Conservation (phyloP, 2,797 vertebrate genomes). For the Oreonectes daqikongensis region DNA sequence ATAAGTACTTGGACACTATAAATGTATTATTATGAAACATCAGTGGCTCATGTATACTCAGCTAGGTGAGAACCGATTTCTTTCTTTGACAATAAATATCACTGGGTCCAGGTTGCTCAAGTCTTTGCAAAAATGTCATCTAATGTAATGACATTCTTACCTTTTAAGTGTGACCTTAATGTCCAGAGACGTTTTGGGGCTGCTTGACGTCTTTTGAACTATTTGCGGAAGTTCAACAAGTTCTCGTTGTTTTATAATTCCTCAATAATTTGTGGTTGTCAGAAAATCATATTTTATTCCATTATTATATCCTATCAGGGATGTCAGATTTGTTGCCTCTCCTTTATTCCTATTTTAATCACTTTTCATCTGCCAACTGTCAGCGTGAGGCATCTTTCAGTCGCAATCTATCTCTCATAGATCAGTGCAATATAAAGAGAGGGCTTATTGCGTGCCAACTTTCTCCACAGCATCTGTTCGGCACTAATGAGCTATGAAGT, state of each 20-base stretch:
- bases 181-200: not conserved
- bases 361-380: slow-evolving; percentile 62
- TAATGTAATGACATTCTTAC: not conserved
- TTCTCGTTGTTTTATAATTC: slow-evolving; percentile 43
- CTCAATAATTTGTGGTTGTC: slow-evolving; percentile 54
- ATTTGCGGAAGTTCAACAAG: too few relatives aligned
- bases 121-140: not conserved
- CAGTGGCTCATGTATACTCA: too few relatives aligned
- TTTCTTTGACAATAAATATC: too few relatives aligned
- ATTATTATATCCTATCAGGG: slow-evolving; percentile 56
- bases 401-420: slow-evolving; percentile 52
- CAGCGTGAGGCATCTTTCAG: slow-evolving; percentile 53
- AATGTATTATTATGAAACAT: too few relatives aligned
- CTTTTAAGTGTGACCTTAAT: not conserved
- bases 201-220: not conserved
- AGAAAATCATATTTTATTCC: slow-evolving; percentile 58
- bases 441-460: slow-evolving; percentile 61
- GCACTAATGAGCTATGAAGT: slow-evolving; percentile 64
- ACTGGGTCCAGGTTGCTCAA: not conserved
- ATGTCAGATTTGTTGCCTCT: slow-evolving; percentile 61
- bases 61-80: too few relatives aligned
- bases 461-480: slow-evolving; percentile 61
- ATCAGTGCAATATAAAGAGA: slow-evolving; percentile 60
- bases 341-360: slow-evolving; percentile 57
- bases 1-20: too few relatives aligned